Conservation (phyloP, 2,888 invertebrate species). For the Matsumyia berberina region DNA sequence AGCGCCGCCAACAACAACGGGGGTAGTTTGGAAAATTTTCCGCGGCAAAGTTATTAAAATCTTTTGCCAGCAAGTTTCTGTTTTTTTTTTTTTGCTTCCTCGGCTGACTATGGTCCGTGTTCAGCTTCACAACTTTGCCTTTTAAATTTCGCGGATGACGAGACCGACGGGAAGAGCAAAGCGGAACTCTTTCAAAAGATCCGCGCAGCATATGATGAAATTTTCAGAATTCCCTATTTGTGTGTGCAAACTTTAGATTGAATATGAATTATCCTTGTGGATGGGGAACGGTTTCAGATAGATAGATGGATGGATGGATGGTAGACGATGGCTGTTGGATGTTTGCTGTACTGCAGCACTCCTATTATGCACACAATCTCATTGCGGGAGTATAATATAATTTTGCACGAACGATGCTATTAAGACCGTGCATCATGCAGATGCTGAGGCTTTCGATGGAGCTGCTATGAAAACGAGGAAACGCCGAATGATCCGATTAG, state of each 20-base stretch:
- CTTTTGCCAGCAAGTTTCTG: constrained; percentile 48
- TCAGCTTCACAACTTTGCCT: constrained; percentile 37
- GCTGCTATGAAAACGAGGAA: background rate
- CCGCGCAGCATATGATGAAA: constrained; percentile 74
- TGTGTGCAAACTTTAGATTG: constrained; percentile 76
- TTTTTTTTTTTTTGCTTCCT: constrained; percentile 23
- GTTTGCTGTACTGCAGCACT: constrained; percentile 19
- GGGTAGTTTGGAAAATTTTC: constrained; percentile 45
- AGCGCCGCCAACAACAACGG: background rate
- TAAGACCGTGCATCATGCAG: constrained; percentile 58
- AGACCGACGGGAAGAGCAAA: background rate
- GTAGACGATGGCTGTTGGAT: constrained; percentile 1
- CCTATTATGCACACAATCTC: constrained; percentile 37
- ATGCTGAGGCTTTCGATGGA: constrained; percentile 30
- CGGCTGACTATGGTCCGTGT: constrained; percentile 14
- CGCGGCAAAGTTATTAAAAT: constrained; percentile 75
- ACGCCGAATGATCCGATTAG: constrained; percentile 53
- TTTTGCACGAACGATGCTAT: constrained; percentile 54
- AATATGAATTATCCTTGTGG: constrained; percentile 74
- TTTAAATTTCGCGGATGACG: constrained; percentile 43
- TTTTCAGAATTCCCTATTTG: constrained; percentile 69
- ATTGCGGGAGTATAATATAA: constrained; percentile 56
- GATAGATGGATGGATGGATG: constrained; percentile 20
- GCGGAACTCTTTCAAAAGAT: constrained; percentile 43
- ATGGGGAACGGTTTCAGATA: constrained; percentile 1